A percentile compares a stretch with the other conserved stretches of the same genome.
phyloP scores from a whole-genome alignment of 2,888 invertebrate genomes.

The Enoplolaimus lenunculus region DNA sequence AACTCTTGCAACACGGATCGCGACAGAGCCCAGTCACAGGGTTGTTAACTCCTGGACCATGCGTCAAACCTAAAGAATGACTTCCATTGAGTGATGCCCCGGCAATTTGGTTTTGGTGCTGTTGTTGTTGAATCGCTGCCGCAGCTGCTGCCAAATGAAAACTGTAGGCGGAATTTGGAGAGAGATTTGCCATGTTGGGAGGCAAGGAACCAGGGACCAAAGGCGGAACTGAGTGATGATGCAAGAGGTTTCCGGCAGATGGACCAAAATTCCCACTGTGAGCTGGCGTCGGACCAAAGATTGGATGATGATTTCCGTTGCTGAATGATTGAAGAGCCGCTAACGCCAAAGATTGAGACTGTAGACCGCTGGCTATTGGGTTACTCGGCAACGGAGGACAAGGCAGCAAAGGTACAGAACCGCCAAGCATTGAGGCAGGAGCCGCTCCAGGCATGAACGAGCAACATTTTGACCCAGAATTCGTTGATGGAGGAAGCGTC shows the following conservation, averaged over 20 bases:
- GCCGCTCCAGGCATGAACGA: constrained; percentile 10
- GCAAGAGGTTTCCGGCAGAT: too few relatives aligned
- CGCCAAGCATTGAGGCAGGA: too few relatives aligned
- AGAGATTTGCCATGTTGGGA: too few relatives aligned
- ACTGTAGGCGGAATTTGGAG: constrained; percentile 8
- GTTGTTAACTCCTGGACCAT: neutral
- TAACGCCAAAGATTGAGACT: too few relatives aligned
- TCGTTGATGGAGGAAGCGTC: constrained; percentile 4
- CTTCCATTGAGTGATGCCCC: neutral
- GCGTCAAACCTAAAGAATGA: neutral
- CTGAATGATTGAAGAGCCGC: too few relatives aligned
- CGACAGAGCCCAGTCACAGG: constrained; percentile 16
- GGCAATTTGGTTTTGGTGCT: constrained; percentile 27
- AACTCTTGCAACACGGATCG: constrained; percentile 23
- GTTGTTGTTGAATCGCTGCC: neutral
- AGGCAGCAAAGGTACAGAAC: too few relatives aligned
- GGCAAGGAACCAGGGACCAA: too few relatives aligned
- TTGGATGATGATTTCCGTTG: too few relatives aligned
- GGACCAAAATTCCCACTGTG: too few relatives aligned
- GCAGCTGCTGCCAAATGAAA: neutral
- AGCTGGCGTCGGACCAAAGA: neutral
- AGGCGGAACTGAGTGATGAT: too few relatives aligned
- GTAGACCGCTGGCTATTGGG: neutral
- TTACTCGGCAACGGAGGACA: too few relatives aligned
- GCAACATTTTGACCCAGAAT: neutral